A percentile compares a stretch with the other conserved stretches of the same genome.
These are phyloP conservation scores for Meloidogyne hapla DNA, from an alignment of 1,140 invertebrate species.

Conservation along the genomic window DNA sequence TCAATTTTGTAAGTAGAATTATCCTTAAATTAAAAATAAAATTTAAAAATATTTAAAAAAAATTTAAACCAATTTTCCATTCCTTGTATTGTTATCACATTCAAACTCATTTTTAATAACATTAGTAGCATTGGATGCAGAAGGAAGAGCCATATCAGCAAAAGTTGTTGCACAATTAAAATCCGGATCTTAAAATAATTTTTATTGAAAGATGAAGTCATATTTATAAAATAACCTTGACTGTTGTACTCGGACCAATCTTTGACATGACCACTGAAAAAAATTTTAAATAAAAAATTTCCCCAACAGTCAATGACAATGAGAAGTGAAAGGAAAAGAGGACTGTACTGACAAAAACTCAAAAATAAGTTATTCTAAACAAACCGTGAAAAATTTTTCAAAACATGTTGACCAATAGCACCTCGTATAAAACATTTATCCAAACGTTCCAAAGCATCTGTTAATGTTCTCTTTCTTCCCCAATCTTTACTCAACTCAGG, in stretches of 20 bases:
- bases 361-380: neutral
- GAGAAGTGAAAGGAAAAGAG: neutral
- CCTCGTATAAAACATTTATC: conserved; percentile 32
- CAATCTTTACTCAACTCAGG: conserved; percentile 31
- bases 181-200: neutral
- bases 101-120: neutral
- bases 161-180: neutral
- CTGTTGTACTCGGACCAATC: neutral
- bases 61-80: neutral
- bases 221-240: neutral
- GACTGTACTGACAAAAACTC: too few relatives aligned
- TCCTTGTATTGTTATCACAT: neutral
- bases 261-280: conserved; percentile 11
- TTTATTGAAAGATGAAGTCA: neutral
- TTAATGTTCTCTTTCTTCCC: conserved; percentile 20
- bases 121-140: neutral
- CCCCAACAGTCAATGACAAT: neutral
- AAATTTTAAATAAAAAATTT: neutral
- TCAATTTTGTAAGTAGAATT: neutral
- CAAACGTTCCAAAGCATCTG: conserved; percentile 30
- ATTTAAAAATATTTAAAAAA: neutral
- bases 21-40: neutral
- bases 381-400: conserved; percentile 17
- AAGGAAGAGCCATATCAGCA: neutral
- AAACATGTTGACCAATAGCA: conserved; percentile 27